These are phyloP conservation scores for Falcunculus frontatus DNA, from an alignment of 2,113 vertebrate species.

Conservation along the genomic window DNA sequence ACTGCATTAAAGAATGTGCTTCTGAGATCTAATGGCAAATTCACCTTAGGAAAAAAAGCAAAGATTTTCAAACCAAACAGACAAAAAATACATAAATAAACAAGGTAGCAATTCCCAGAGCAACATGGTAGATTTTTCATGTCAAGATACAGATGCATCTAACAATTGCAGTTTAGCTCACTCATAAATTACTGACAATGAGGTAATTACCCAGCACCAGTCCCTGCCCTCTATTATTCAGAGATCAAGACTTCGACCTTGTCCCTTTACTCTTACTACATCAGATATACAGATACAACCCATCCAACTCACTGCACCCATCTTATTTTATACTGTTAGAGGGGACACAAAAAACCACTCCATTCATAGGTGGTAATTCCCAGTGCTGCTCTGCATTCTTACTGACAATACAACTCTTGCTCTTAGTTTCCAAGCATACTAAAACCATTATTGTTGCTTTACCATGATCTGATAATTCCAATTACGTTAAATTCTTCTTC, in stretches of 20 bases:
- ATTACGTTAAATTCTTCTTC: not conserved
- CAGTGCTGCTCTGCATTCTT: not conserved
- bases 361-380: not conserved
- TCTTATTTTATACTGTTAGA: not conserved
- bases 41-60: not conserved
- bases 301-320: not conserved
- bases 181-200: slow-evolving; percentile 15
- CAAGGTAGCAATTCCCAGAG: not conserved
- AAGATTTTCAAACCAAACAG: not conserved
- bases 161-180: not conserved
- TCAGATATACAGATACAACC: not conserved
- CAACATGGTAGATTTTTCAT: not conserved
- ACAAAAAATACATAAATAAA: not conserved
- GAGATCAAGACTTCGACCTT: not conserved
- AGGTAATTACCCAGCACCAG: not conserved
- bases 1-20: not conserved
- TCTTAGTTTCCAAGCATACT: not conserved
- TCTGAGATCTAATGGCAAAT: not conserved
- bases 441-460: not conserved
- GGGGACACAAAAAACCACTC: not conserved
- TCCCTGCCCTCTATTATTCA: not conserved
- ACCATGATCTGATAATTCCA: not conserved
- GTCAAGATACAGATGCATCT: not conserved
- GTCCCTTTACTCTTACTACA: not conserved
- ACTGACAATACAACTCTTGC: not conserved